Conservation (phyloP, 2,113 vertebrate genomes). For the Proterorhinus semilunaris region DNA sequence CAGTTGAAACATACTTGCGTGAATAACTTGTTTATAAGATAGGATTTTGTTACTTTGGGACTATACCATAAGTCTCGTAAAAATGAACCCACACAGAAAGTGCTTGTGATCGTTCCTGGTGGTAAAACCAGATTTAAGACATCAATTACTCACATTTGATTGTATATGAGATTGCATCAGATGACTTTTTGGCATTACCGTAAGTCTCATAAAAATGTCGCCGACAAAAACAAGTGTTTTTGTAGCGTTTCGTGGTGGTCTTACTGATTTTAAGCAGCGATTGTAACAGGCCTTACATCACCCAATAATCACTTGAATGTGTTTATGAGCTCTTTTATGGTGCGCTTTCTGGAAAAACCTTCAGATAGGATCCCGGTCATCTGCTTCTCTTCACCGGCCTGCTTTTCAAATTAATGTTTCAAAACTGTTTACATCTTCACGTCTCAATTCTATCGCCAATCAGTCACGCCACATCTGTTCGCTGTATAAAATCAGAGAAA, state of each 20-base stretch:
- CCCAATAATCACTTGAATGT: constrained; percentile 1
- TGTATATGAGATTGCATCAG: neutral
- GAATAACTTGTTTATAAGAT: no score
- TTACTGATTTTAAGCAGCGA: neutral
- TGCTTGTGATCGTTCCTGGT: no score
- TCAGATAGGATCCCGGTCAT: neutral
- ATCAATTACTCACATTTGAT: neutral
- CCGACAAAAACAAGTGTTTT: neutral
- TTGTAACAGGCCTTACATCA: neutral
- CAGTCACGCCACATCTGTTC: neutral
- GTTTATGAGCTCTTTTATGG: neutral
- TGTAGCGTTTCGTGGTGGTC: neutral
- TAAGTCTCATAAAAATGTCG: neutral
- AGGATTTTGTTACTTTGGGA: neutral
- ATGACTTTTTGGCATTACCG: neutral
- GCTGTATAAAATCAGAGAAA: neutral
- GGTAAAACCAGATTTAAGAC: neutral
- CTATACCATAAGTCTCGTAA: neutral
- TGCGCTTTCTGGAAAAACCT: constrained; percentile 2
- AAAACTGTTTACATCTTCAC: neutral
- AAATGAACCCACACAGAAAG: neutral
- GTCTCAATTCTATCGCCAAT: neutral
- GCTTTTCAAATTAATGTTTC: neutral
- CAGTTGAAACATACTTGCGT: no score
- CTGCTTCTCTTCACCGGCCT: neutral